phyloP scores from a whole-genome alignment of 2,888 invertebrate species.

The Seira musarum region DNA sequence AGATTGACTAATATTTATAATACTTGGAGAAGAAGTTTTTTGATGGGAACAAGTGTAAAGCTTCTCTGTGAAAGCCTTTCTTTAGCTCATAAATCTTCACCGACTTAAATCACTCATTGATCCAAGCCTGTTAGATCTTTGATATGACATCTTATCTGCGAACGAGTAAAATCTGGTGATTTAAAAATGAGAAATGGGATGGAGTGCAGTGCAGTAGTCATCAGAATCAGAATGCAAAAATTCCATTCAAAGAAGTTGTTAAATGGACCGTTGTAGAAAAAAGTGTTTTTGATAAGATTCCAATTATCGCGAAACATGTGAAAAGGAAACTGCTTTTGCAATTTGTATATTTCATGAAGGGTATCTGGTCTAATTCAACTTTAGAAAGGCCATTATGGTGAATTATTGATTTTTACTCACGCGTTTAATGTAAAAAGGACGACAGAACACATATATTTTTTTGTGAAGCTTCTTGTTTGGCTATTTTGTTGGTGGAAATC shows the following conservation, averaged over 20 bases:
- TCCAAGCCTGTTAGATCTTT: no score
- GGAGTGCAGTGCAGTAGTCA: no score
- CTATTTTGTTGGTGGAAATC: not conserved
- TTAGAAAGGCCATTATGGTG: not conserved
- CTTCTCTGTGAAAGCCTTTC: not conserved
- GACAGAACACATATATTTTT: not conserved
- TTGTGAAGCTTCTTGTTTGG: not conserved
- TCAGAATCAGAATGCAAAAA: not conserved
- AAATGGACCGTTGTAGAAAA: no score
- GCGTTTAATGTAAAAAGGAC: not conserved
- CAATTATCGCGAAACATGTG: no score
- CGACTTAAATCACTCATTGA: not conserved
- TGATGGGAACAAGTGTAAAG: not conserved
- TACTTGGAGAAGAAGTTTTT: not conserved
- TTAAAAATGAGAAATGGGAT: constrained; percentile 24
- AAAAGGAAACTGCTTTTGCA: no score
- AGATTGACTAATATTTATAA: not conserved
- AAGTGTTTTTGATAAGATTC: no score
- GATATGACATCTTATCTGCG: no score
- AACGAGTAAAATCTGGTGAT: constrained; percentile 15
- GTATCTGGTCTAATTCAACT: no score
- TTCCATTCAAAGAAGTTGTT: not conserved
- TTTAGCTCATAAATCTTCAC: constrained; percentile 37
- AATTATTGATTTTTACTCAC: not conserved
- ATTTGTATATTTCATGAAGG: no score